Evolutionary conservation across 2,113 vertebrate genomes (phyloP).

Genomic region (Himantopus leucocephalus): DNA sequence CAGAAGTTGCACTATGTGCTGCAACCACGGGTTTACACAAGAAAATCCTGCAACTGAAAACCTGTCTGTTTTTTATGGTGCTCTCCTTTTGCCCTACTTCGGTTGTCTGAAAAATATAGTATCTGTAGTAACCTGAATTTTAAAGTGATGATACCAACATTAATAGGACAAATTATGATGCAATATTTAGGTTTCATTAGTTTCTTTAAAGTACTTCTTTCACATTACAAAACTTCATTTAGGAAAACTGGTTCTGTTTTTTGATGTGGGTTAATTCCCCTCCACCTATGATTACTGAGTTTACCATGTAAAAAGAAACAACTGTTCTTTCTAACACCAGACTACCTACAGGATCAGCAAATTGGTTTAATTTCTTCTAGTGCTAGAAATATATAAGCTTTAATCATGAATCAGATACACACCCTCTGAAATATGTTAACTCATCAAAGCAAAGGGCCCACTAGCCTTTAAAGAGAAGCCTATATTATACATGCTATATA

Average conservation of each 20-base stretch:
- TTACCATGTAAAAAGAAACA: slow-evolving; percentile 53
- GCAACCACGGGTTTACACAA: not conserved
- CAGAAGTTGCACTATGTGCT: not conserved
- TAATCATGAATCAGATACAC: slow-evolving; percentile 59
- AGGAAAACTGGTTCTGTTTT: slow-evolving; percentile 16
- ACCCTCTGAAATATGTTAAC: slow-evolving; percentile 48
- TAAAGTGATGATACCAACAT: slow-evolving; percentile 3
- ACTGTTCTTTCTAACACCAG: slow-evolving; percentile 28
- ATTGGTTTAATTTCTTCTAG: slow-evolving; percentile 49
- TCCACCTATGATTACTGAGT: slow-evolving; percentile 38
- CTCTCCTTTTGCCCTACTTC: not conserved
- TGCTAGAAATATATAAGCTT: slow-evolving; percentile 60
- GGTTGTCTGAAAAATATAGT: not conserved
- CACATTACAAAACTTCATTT: slow-evolving; percentile 43
- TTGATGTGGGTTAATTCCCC: slow-evolving; percentile 54
- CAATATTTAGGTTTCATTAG: slow-evolving; percentile 41
- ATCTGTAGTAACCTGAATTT: slow-evolving; percentile 33
- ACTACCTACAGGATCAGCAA: slow-evolving; percentile 39
- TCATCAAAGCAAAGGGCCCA: slow-evolving; percentile 48
- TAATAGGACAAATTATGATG: slow-evolving; percentile 47
- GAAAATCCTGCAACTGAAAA: slow-evolving; percentile 6
- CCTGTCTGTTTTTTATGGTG: not conserved
- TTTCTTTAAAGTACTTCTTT: slow-evolving; percentile 52
- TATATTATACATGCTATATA: slow-evolving; percentile 27
- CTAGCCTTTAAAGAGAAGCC: slow-evolving; percentile 24